Evolutionary conservation across 2,888 invertebrate species (phyloP), one percentile per base, ranked within the genome.

Genomic region (Orthonevra nobilis): DNA sequence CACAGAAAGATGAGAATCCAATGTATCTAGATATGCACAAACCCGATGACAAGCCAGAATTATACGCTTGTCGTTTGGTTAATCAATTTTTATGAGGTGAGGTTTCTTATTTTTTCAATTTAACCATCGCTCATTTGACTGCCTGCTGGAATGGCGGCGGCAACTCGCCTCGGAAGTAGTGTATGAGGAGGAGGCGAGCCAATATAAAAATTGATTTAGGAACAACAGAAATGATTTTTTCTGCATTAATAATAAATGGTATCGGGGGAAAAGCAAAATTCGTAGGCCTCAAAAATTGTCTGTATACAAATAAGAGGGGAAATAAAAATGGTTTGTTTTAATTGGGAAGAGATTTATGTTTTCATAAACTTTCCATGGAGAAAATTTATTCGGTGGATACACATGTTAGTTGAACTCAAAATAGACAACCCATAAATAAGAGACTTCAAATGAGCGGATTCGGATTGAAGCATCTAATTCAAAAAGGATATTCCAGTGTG

Each of bases 81-180:
- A 79, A 79, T 79, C 79, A 79, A 79, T 79, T 79, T 79, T 79
- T 79, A 79, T 79, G 79, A 79, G 79, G 66, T 79, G 79, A 73
- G 79, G 79, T 73, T 79, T 61, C 79, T 68, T 73, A 73, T 32
- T 60, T 79, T 60, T 66, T 73, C 68, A 70, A 36, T 79, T 54
- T 79, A 79, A 66, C 73, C 79, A 79, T 79, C 60, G 79, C 73
- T 79, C 79, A 79, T 79, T 79, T 79, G 66, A 56, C 52, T 60
- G n/a, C 36, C 42, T 32, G 30, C 34, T 50, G n/a, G 69, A 60
- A 75, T 75, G 68, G 74, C 54, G 66, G 64, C 46, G 40, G 4
- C 52, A 38, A 44, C 36, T 19, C 46, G 40, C 42, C 58, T n/a
- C n/a, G n/a, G n/a, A 50, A 40, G 48, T 63, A 54, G 61, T 50